Conservation (phyloP, 2,797 vertebrate genomes). For the Cynopterus sphinx region DNA sequence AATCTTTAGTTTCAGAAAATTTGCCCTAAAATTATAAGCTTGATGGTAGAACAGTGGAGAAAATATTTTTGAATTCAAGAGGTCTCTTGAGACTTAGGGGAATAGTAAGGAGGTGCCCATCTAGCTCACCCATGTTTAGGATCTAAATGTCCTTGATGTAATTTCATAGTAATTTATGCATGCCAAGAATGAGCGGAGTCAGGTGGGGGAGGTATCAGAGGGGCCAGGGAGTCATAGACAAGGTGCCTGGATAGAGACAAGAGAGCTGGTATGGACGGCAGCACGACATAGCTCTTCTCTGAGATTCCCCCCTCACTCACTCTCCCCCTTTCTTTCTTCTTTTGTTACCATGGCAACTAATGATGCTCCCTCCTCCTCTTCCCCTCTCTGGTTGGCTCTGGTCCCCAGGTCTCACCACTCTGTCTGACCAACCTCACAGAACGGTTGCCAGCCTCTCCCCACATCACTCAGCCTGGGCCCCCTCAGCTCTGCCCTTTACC, state of each 20-base stretch:
- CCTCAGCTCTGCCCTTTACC: neutral
- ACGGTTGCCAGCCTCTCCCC: neutral
- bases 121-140: neutral
- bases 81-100: neutral
- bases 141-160: neutral
- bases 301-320: neutral
- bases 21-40: neutral
- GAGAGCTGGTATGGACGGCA: neutral
- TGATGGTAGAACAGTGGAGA: neutral
- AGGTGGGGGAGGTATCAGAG: neutral
- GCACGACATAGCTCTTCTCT: neutral
- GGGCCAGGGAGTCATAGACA: neutral
- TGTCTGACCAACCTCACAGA: slow-evolving; percentile 16
- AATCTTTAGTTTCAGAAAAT: neutral
- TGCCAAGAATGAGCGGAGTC: neutral
- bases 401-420: slow-evolving; percentile 12
- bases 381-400: neutral
- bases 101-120: neutral
- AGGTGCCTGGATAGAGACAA: neutral
- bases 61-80: slow-evolving; percentile 6
- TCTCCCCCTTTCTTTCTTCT: neutral
- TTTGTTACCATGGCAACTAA: slow-evolving; percentile 60
- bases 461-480: neutral
- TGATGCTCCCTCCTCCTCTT: slow-evolving; percentile 35
- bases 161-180: neutral